phyloP scores from a whole-genome alignment of 2,797 vertebrate genomes.

The Tinamus major region DNA sequence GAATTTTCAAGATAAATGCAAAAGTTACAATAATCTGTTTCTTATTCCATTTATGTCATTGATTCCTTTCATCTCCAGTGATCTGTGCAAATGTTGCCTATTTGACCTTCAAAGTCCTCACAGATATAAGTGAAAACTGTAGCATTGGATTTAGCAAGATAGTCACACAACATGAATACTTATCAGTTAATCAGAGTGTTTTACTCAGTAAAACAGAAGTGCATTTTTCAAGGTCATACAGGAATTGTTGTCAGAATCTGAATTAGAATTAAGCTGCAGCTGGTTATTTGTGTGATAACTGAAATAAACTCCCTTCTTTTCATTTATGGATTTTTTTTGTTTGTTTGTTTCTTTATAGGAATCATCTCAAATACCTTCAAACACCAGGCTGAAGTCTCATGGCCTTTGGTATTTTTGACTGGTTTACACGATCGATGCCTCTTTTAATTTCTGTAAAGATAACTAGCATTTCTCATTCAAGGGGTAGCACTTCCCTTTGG shows the following conservation, averaged over 20 bases:
- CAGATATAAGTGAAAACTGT: neutral
- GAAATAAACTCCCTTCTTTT: neutral
- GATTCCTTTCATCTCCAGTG: neutral
- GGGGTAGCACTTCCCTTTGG: neutral
- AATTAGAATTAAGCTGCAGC: neutral
- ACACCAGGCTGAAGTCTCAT: neutral
- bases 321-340: neutral
- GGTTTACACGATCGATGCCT: neutral
- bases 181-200: neutral
- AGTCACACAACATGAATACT: neutral
- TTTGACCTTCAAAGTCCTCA: neutral
- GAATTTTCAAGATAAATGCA: neutral
- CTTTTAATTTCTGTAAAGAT: neutral
- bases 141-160: neutral
- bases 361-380: neutral
- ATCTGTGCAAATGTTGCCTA: neutral
- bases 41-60: neutral
- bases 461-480: neutral
- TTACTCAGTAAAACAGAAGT: neutral
- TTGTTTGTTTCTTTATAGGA: neutral
- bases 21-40: neutral
- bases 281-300: neutral
- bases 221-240: neutral
- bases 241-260: neutral
- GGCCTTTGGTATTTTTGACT: fast-evolving